phyloP scores from a whole-genome alignment of 2,797 vertebrate species.

The Typhlichthys eigenmanni region DNA sequence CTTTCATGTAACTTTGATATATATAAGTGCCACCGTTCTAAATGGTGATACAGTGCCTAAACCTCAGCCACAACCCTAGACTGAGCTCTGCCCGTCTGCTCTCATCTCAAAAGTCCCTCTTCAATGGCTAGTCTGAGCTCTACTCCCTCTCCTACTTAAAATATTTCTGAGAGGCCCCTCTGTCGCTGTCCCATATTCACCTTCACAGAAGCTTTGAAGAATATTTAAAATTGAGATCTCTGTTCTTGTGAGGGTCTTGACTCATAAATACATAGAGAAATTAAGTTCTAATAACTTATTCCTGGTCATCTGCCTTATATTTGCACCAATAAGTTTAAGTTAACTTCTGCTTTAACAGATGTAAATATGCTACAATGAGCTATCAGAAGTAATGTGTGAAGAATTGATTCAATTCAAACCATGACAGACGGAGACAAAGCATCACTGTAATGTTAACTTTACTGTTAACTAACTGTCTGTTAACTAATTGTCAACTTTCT shows the following conservation, averaged over 20 bases:
- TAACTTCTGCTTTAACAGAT: no score
- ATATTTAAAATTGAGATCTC: no score
- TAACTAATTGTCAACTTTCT: not conserved
- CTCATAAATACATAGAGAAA: no score
- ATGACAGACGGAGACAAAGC: not conserved
- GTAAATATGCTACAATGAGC: no score
- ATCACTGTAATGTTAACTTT: not conserved
- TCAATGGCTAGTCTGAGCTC: slow-evolving; percentile 19
- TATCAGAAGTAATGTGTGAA: no score
- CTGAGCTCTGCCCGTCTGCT: slow-evolving; percentile 27
- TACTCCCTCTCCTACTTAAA: slow-evolving; percentile 22
- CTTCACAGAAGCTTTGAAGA: not conserved
- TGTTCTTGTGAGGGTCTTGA: no score
- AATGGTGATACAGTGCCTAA: not conserved
- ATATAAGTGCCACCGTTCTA: no score
- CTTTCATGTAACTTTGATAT: no score
- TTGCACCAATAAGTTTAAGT: not conserved
- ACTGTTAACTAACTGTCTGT: no score
- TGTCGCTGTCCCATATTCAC: not conserved
- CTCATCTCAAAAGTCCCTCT: slow-evolving; percentile 9
- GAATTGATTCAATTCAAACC: no score
- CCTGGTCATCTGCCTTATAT: not conserved
- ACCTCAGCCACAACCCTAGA: slow-evolving; percentile 15
- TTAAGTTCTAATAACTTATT: not conserved
- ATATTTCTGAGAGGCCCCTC: slow-evolving; percentile 19